Conservation (phyloP, 2,888 invertebrate genomes). For the Drosophila macrospina region DNA sequence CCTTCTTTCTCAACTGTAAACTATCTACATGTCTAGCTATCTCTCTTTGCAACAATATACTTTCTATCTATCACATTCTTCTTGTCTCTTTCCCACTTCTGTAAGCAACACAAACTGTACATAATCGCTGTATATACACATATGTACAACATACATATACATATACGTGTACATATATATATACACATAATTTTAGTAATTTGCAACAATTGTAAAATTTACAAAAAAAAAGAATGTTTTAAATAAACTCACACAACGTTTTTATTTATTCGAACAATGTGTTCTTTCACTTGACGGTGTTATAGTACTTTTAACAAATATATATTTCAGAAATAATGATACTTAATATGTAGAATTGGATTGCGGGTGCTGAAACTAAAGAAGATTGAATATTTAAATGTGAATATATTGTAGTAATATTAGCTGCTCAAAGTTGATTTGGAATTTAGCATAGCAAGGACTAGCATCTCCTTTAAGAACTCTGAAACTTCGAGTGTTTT, state of each 20-base stretch:
- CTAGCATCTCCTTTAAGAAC: too few species aligned
- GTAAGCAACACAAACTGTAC: conserved; percentile 31
- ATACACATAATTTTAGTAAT: conserved; percentile 54
- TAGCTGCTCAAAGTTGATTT: too few species aligned
- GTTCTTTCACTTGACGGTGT: neutral
- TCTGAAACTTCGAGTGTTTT: too few species aligned
- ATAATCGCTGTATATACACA: conserved; percentile 49
- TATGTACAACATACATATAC: conserved; percentile 30
- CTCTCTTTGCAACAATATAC: conserved; percentile 42
- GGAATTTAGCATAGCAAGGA: too few species aligned
- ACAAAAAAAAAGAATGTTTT: conserved; percentile 74
- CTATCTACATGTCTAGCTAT: conserved; percentile 17
- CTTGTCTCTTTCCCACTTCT: conserved; percentile 19
- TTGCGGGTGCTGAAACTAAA: too few species aligned
- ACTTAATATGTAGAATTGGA: neutral
- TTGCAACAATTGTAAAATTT: conserved; percentile 83
- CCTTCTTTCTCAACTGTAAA: conserved; percentile 7
- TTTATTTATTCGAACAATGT: conserved; percentile 72
- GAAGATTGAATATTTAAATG: too few species aligned
- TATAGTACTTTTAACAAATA: neutral
- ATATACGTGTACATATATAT: conserved; percentile 32
- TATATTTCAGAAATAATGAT: neutral
- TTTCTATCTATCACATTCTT: conserved; percentile 32
- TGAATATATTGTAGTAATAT: too few species aligned
- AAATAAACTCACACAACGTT: conserved; percentile 73